Conservation (phyloP, 2,113 vertebrate species). For the Bucco capensis region DNA sequence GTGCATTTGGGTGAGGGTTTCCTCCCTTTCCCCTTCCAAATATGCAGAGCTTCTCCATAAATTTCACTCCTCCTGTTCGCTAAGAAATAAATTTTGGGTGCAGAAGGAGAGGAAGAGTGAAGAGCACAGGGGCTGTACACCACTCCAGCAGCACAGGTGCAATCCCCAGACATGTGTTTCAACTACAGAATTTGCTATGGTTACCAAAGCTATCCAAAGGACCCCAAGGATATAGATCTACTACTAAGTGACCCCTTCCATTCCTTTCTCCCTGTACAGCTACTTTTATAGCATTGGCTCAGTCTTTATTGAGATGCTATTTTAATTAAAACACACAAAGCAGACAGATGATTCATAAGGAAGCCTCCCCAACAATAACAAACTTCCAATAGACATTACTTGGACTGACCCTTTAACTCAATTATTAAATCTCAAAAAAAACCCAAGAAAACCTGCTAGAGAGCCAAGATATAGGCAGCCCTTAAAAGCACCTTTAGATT, state of each 20-base stretch:
- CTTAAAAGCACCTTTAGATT: slow-evolving; percentile 18
- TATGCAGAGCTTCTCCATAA: not conserved
- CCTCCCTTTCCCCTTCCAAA: not conserved
- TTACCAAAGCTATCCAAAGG: not conserved
- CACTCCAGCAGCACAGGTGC: not conserved
- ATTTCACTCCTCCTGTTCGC: not conserved
- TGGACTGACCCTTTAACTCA: not conserved
- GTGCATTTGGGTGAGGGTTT: not conserved
- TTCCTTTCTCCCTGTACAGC: not conserved
- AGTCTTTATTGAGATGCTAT: not conserved
- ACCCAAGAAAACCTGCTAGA: not conserved
- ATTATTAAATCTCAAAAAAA: not conserved
- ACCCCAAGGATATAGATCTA: not conserved
- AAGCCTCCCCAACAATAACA: not conserved
- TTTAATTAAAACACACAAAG: slow-evolving; percentile 10
- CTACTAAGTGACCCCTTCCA: not conserved
- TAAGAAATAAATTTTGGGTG: not conserved
- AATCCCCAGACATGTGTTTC: not conserved
- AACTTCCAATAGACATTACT: not conserved
- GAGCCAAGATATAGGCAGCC: not conserved
- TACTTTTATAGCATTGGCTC: not conserved
- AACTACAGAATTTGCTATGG: fast-evolving
- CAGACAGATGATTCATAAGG: not conserved
- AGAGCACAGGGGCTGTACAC: not conserved
- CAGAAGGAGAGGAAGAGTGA: not conserved